Percentiles rank a stretch among this genome's conserved stretches.
These are phyloP conservation scores for Pluvialis apricaria DNA, from an alignment of 2,113 vertebrate genomes.

Conservation along the genomic window DNA sequence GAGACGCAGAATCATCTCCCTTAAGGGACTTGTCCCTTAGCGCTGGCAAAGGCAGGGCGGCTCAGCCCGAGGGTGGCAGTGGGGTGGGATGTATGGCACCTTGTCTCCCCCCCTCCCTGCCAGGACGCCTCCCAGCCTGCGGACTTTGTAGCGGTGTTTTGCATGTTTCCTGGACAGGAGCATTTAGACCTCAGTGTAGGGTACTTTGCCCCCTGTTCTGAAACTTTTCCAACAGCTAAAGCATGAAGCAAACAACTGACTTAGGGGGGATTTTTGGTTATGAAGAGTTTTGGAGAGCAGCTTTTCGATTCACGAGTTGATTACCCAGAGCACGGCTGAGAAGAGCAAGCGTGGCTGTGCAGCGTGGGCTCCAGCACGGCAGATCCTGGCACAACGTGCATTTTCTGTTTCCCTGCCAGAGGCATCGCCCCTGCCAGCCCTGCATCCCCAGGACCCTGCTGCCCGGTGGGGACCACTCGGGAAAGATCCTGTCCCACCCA, in stretches of 20 bases:
- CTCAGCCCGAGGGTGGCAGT: fast-evolving
- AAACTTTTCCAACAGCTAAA: not conserved
- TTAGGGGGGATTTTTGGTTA: not conserved
- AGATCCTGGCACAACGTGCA: not conserved
- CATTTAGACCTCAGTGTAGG: not conserved
- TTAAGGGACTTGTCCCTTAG: not conserved
- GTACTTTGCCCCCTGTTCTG: not conserved
- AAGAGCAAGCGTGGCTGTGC: not conserved
- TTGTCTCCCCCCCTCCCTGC: not conserved
- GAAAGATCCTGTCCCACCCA: not conserved
- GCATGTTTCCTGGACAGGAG: not conserved
- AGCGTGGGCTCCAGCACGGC: not conserved
- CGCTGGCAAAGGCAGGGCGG: not conserved
- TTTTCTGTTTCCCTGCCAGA: not conserved
- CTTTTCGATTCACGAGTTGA: not conserved
- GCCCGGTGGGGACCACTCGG: not conserved
- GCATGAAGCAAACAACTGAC: not conserved
- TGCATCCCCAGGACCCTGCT: not conserved
- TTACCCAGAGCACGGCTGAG: not conserved
- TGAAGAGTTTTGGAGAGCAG: not conserved
- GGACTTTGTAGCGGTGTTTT: not conserved
- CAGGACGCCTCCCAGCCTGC: not conserved
- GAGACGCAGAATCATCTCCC: too few relatives aligned
- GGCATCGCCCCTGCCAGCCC: fast-evolving
- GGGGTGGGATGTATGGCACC: fast-evolving